Base-by-base conservation (phyloP, 2,888 invertebrate species). In the Pseudoips prasinana region DNA sequence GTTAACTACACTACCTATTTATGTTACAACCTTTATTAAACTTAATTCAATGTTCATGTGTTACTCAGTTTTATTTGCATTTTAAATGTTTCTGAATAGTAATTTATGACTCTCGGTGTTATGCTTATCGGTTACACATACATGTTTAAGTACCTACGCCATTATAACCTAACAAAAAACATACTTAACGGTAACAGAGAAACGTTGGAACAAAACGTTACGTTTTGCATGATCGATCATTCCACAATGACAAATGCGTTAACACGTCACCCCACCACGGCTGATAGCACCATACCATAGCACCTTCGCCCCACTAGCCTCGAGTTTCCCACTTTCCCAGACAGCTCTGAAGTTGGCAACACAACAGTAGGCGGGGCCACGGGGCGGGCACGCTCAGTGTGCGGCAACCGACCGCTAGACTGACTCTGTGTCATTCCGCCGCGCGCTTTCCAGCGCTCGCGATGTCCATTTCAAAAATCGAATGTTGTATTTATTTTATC, bases 271-370 rank as follows among this genome's bases (percentile, higher is more conserved):
- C 73, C 72, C 74, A 71, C 74, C 67, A 66, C 53, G 57, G 47
- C 59, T 20, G 20, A 7, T n/a, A 20, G 20, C 7, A 20, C 7
- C 14, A 14, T 48, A 56, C 63, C 62, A 64, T 60, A 52, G 54
- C 59, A 63, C 68, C 68, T 68, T 68, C 61, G 62, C 72, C 73
- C 75, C 72, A 67, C 73, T 69, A 59, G 62, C 64, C 59, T 63
- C 65, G 69, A 73, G 70, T 82, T 84, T 84, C 80, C 84, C 81
- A 79, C 81, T 82, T 85, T 83, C 77, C 80, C 71, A 46, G 56
- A 73, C 67, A 65, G 60, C 37, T 37, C 68, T 72, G 83, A 82
- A 84, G 83, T 82, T 69, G 61, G 73, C 65, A 49, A 40, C 74
- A 49, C 45, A 58, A 36, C 64, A 67, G 76, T 78, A 75, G 83